Percentiles rank a stretch among this genome's conserved stretches.
Conservation (phyloP, 1,140 invertebrate species). For the Thaumetopoea pityocampa region DNA sequence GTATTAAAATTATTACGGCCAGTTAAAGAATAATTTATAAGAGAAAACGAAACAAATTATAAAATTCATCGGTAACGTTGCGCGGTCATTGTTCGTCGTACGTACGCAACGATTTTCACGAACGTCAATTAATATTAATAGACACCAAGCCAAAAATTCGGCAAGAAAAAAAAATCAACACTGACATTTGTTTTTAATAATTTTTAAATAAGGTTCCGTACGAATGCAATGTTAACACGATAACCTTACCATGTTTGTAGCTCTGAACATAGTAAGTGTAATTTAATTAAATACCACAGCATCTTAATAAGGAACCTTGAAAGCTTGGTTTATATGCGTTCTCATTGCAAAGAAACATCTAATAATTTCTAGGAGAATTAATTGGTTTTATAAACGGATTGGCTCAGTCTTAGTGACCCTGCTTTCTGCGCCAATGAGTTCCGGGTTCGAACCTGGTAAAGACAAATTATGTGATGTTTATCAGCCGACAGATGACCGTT, state of each 20-base stretch:
- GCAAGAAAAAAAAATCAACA: slow-evolving; percentile 41
- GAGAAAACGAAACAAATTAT: slow-evolving; percentile 42
- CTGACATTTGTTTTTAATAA: slow-evolving; percentile 32
- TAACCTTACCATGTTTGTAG: neutral
- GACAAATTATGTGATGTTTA: too few species aligned
- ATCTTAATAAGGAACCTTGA: slow-evolving; percentile 19
- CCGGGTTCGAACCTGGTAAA: too few species aligned
- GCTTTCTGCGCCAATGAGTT: too few species aligned
- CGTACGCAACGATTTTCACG: slow-evolving; percentile 54
- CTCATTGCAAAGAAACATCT: slow-evolving; percentile 11
- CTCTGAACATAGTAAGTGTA: slow-evolving; percentile 3
- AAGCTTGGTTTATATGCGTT: neutral
- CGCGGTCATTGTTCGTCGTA: slow-evolving; percentile 68
- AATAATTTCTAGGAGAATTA: slow-evolving; percentile 16
- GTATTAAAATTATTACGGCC: slow-evolving; percentile 1
- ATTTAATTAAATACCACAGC: slow-evolving; percentile 6
- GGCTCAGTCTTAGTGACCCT: too few species aligned
- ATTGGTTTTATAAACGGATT: slow-evolving; percentile 18
- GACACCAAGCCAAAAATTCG: slow-evolving; percentile 59
- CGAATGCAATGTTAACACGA: slow-evolving; percentile 1
- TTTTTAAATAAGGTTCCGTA: slow-evolving; percentile 37
- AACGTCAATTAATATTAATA: slow-evolving; percentile 74
- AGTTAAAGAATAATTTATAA: slow-evolving; percentile 25
- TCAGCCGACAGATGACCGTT: too few species aligned
- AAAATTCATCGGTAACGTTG: slow-evolving; percentile 42